Evolutionary conservation across 2,888 invertebrate species (phyloP), one percentile per base, ranked within the genome.

Genomic region (Sphinx pinastri): DNA sequence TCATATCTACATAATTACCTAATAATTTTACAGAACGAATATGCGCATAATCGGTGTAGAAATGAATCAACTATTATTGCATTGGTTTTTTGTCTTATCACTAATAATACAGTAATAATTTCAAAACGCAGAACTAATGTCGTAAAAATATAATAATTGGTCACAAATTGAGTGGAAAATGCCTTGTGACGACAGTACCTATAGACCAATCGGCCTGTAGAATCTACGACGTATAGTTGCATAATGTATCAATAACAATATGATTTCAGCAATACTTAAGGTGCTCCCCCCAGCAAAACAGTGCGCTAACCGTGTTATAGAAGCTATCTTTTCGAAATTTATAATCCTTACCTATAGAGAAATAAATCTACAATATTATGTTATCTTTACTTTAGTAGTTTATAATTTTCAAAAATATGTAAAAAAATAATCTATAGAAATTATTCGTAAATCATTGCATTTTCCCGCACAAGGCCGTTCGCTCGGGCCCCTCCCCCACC

Each of bases 161-260:
- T 19, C 63, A 49, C 19, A 63, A 63, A 19, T 63, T 63, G 63
- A 63, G 12, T 63, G 63, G 63, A 63, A 63, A 63, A 63, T 63
- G 13, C 63, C 63, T 63, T 19, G 47, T 58, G 58, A 58, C 58
- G 58, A 58, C 58, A 63, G 16, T 11, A 25, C 1, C 25, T 25
- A 13, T 19, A 63, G 5, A 49, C 47, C 47, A 49, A 38, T 31
- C 5, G 19, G 49, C 1, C 19, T 19, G 13, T 60, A 45, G 47
- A 60, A 63, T 19, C 47, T 13, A 0, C n/a, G 14, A 60, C 47
- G 45, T 16, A 49, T 11, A 49, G 49, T 63, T 63, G 63, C 63
- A 49, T 25, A 63, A 63, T 38, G 6, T 47, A 47, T 60, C 49
- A 7, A 16, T 60, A 16, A 45, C 58, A 25, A 57, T 25, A 13